These are phyloP conservation scores for Myotis davidii DNA, from an alignment of 2,113 vertebrate genomes.

Conservation along the genomic window DNA sequence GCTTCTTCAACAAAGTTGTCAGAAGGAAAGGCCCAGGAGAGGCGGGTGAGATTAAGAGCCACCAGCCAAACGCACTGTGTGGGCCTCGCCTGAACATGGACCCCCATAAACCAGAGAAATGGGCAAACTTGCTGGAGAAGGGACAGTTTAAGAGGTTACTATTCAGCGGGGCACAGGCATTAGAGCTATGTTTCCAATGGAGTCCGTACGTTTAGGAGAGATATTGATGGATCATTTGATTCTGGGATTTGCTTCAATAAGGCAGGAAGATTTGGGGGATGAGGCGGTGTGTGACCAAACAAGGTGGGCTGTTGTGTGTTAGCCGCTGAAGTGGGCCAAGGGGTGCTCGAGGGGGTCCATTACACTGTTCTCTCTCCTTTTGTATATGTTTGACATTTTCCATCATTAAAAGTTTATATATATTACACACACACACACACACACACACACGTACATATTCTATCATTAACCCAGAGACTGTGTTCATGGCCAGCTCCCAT, in stretches of 20 bases:
- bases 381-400: neutral
- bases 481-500: constrained; percentile 33
- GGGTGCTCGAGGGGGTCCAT: neutral
- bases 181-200: neutral
- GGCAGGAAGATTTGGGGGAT: neutral
- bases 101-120: neutral
- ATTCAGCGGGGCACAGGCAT: neutral
- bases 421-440: neutral
- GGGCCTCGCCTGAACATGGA: neutral
- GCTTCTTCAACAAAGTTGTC: neutral
- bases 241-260: constrained; percentile 21
- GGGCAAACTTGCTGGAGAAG: neutral
- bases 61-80: neutral
- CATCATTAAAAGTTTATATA: constrained; percentile 35
- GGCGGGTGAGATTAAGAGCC: neutral
- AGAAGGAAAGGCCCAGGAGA: neutral
- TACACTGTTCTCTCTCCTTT: neutral
- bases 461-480: constrained; percentile 15
- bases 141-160: neutral
- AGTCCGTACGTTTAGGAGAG: neutral
- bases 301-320: neutral
- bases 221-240: neutral
- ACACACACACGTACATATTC: neutral
- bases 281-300: neutral
- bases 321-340: neutral